A percentile compares a stretch with the other conserved stretches of the same genome.
These are phyloP conservation scores for Mercenaria mercenaria DNA, from an alignment of 1,140 invertebrate genomes.

Conservation along the genomic window DNA sequence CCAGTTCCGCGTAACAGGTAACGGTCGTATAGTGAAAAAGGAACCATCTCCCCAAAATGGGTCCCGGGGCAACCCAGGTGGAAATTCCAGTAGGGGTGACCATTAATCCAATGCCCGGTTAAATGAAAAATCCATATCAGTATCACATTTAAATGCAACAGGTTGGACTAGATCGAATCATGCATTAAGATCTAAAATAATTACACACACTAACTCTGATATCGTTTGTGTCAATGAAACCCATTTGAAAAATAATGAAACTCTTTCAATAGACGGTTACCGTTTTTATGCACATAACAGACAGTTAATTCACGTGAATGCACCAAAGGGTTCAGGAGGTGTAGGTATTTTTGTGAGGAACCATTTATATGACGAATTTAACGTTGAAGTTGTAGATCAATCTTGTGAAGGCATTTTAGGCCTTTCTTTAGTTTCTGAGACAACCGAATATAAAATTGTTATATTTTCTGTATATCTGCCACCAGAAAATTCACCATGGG, in stretches of 20 bases:
- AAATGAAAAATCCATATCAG: background rate
- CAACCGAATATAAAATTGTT: no score
- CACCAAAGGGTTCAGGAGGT: constrained; percentile 18
- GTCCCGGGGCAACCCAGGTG: no score
- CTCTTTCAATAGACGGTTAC: constrained; percentile 16
- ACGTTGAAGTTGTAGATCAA: no score
- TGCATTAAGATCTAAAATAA: background rate
- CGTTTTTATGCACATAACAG: constrained; percentile 13
- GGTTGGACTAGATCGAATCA: background rate
- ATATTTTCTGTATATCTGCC: no score
- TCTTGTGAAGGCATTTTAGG: no score
- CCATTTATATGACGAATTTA: constrained; percentile 4
- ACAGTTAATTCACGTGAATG: background rate
- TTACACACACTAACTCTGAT: constrained; percentile 1
- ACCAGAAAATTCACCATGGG: no score
- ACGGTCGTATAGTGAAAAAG: background rate
- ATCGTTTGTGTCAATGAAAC: constrained; percentile 18
- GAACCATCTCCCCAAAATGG: background rate
- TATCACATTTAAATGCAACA: background rate
- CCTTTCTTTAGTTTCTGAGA: no score
- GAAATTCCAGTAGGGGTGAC: background rate
- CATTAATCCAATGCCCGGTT: background rate
- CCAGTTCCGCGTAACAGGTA: background rate
- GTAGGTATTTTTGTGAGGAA: constrained; percentile 41
- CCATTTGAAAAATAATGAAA: constrained; percentile 2